Percentiles rank a stretch among this genome's conserved stretches.
Conservation (phyloP, 2,888 invertebrate species). For the Chrysina gloriosa region DNA sequence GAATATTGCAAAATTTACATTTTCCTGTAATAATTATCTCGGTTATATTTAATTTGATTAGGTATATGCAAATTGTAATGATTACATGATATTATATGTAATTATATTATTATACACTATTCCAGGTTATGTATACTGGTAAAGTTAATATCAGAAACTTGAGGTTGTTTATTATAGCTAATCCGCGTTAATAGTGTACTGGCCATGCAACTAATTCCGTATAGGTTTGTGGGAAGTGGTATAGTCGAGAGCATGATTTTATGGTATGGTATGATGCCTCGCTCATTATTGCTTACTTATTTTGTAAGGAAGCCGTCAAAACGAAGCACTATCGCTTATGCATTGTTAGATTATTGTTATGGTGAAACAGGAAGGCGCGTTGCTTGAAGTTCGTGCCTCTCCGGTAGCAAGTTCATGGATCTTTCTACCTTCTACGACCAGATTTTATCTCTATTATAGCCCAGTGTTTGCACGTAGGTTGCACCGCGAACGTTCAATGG, state of each 20-base stretch:
- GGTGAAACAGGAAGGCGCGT: slow-evolving; percentile 28
- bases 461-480: slow-evolving; percentile 8
- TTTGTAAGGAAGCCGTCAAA: slow-evolving; percentile 6
- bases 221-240: too few species aligned
- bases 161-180: neutral
- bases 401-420: slow-evolving; percentile 29
- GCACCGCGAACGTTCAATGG: neutral
- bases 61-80: neutral
- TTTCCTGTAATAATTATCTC: neutral
- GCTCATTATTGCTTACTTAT: neutral
- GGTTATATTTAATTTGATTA: neutral
- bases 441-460: slow-evolving; percentile 19
- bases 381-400: slow-evolving; percentile 9
- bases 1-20: too few species aligned
- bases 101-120: neutral
- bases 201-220: too few species aligned
- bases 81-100: neutral
- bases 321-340: neutral
- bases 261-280: neutral
- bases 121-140: neutral
- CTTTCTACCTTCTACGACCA: slow-evolving; percentile 2
- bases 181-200: neutral
- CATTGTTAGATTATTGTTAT: slow-evolving; percentile 26
- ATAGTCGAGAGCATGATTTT: too few species aligned
- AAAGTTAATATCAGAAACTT: neutral